phyloP scores from a whole-genome alignment of 2,888 invertebrate genomes.

The Lasioglossum figueresi region DNA sequence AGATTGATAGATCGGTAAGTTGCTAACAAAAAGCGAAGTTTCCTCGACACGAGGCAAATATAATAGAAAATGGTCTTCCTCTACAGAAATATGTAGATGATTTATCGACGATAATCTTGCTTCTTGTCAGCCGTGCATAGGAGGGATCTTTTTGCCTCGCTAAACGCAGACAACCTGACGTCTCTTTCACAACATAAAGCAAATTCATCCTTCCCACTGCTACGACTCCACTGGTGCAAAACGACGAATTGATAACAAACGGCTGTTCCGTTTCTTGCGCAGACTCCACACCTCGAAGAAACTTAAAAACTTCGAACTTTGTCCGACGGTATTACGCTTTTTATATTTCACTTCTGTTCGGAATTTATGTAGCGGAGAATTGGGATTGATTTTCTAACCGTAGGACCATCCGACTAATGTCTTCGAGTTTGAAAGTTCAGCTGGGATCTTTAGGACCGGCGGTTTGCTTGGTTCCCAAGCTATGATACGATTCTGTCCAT shows the following conservation, averaged over 20 bases:
- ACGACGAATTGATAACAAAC: constrained; percentile 46
- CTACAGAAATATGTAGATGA: constrained; percentile 31
- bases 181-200: constrained; percentile 59
- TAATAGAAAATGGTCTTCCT: neutral
- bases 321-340: neutral
- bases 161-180: constrained; percentile 58
- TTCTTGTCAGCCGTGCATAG: constrained; percentile 36
- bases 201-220: constrained; percentile 52
- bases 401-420: neutral
- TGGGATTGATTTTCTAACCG: constrained; percentile 1
- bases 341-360: neutral
- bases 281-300: neutral
- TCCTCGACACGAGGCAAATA: neutral
- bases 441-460: neutral
- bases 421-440: neutral
- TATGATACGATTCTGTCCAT: neutral
- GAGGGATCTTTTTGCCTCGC: constrained; percentile 49
- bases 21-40: neutral
- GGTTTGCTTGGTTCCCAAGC: neutral
- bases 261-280: constrained; percentile 18
- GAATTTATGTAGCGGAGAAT: neutral
- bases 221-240: constrained; percentile 33
- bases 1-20: neutral
- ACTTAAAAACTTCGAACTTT: neutral
- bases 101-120: constrained; percentile 52